Conservation (phyloP, 2,113 vertebrate species). For the Chrysemys picta region DNA sequence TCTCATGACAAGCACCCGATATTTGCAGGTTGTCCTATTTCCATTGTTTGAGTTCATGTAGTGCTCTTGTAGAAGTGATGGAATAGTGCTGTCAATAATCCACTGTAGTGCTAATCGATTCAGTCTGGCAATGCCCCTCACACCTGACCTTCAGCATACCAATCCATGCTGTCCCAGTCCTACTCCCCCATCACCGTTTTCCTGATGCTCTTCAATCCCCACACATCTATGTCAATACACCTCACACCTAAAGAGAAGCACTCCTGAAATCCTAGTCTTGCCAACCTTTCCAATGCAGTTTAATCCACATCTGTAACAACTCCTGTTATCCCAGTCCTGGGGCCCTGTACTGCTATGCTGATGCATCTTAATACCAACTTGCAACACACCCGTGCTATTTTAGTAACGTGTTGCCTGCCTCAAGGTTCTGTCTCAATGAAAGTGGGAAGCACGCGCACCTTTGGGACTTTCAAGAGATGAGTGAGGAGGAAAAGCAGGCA, state of each 20-base stretch:
- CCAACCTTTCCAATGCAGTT: background rate
- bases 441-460: background rate
- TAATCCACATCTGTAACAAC: too few species aligned
- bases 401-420: background rate
- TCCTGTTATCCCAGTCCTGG: background rate
- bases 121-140: background rate
- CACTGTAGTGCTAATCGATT: background rate
- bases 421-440: background rate
- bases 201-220: accelerated
- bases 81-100: background rate
- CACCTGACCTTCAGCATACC: background rate
- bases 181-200: too few species aligned
- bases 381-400: background rate
- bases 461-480: background rate
- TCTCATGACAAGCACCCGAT: background rate
- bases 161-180: background rate
- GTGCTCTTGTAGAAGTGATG: background rate
- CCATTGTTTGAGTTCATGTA: accelerated
- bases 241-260: background rate
- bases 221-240: background rate
- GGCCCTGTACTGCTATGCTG: background rate
- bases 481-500: background rate
- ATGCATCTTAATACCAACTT: accelerated
- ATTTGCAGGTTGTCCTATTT: background rate
- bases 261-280: background rate